A percentile compares a stretch with the other conserved stretches of the same genome.
Conservation (phyloP, 2,113 vertebrate species). For the Hippolais icterina region DNA sequence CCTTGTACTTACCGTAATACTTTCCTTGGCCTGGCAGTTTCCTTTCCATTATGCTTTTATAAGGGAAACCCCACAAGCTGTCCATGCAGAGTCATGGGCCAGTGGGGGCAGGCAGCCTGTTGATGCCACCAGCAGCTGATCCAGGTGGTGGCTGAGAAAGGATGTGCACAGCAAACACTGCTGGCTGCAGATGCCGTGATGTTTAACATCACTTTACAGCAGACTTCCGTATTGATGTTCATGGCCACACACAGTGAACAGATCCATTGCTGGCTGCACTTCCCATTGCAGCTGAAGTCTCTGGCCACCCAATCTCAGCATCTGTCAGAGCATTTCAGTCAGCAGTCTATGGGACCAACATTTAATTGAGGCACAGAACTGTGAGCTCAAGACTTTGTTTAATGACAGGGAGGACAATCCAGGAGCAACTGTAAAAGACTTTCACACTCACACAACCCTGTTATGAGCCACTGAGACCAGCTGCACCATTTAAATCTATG, state of each 20-base stretch:
- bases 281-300: neutral
- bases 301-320: neutral
- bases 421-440: neutral
- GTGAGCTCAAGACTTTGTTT: neutral
- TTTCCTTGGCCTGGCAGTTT: fast-evolving
- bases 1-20: neutral
- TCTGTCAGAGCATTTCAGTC: neutral
- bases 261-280: neutral
- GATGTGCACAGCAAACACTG: fast-evolving
- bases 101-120: fast-evolving
- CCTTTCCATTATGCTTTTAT: neutral
- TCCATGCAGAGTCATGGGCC: neutral
- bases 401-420: neutral
- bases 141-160: neutral
- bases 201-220: neutral
- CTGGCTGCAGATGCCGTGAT: neutral
- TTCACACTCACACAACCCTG: neutral
- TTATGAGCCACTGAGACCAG: neutral
- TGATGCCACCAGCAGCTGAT: neutral
- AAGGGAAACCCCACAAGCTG: neutral
- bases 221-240: fast-evolving
- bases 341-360: fast-evolving
- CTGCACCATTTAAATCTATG: neutral
- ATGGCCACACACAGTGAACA: fast-evolving
- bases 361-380: neutral